Base-by-base conservation (phyloP, 2,113 vertebrate genomes). In the Apistogramma diplotaenia region DNA sequence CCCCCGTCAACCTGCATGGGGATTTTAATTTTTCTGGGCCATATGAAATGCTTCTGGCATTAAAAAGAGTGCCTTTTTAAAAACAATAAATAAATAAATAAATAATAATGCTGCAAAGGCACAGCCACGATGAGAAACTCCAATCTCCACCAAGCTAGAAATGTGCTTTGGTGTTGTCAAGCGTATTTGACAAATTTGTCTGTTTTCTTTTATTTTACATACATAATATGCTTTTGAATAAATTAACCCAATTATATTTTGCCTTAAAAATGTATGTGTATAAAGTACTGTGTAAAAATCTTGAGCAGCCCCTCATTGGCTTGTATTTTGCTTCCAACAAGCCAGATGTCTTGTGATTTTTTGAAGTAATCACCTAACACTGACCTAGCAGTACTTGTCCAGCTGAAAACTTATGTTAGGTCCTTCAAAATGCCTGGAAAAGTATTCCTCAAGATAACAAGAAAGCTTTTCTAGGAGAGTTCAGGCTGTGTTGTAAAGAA, bases 31-130 rank as follows among this genome's bases (percentile, higher is more conserved):
- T 3, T 33, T 61, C 49, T 82, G 65, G 46, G 75, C 58, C 25
- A 54, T 6, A 59, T 46, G 19, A 79, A 85, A 16, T 35, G 51
- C 57, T 75, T 79, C 18, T 76, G 70, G 79, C 76, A 76, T 33
- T 6, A 62, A 78, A 78, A 57, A 13, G 57, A 23, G 27, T 33
- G 40, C 55, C 27, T 82, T 85, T 49, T 15, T 49, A 6, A 40
- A 40, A 40, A 40, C 2, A 8, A 67, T 35, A 35, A 35, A 1
- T n/a, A n/a, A n/a, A n/a, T n/a, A n/a, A n/a, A n/a, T n/a, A n/a
- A 35, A 35, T 35, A 35, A 37, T 57, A 43, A 23, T 4, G 11
- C 16, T 31, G 40, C 16, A 70, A 72, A 83, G 53, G 25, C 19
- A 62, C 43, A 51, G 1, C 65, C 25, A 51, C n/a, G 29, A 70